Conservation (phyloP, 2,113 vertebrate genomes). For the Seriola rivoliana region DNA sequence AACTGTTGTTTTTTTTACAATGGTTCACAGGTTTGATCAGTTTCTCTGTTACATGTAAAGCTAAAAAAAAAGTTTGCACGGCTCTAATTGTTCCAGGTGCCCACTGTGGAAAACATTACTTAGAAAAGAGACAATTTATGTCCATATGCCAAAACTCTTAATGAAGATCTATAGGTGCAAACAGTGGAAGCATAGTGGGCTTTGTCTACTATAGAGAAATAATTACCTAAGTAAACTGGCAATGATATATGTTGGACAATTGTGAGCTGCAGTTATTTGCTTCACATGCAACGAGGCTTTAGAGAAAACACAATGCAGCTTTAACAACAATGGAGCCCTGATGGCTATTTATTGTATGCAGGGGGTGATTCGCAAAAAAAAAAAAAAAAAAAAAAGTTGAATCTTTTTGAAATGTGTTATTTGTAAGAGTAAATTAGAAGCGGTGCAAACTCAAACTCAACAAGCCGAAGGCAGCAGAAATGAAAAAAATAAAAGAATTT, state of each 20-base stretch:
- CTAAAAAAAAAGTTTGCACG: not conserved
- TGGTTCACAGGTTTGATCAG: not conserved
- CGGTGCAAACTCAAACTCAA: conserved; percentile 21
- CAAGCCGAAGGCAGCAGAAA: conserved; percentile 11
- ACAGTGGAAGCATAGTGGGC: conserved; percentile 35
- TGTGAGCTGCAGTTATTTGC: conserved; percentile 40
- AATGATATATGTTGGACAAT: conserved; percentile 54
- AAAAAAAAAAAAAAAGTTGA: too few relatives aligned
- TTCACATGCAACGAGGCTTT: conserved; percentile 42
- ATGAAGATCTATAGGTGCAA: conserved; percentile 50
- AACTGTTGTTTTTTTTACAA: not conserved
- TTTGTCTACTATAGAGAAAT: conserved; percentile 34
- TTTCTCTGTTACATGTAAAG: not conserved
- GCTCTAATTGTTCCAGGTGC: conserved; percentile 41
- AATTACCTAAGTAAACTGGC: conserved; percentile 47
- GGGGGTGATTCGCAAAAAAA: conserved; percentile 13
- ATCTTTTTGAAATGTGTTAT: conserved; percentile 32
- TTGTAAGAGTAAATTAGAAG: conserved; percentile 23
- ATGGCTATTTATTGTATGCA: conserved; percentile 26
- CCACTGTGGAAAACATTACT: conserved; percentile 21
- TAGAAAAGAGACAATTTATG: conserved; percentile 13
- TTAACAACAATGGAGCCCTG: conserved; percentile 40
- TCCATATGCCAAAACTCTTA: conserved; percentile 16
- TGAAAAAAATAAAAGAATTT: not conserved
- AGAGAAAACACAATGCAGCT: conserved; percentile 60